These are phyloP conservation scores for Tragelaphus strepsiceros DNA, from an alignment of 2,113 vertebrate species.

Conservation along the genomic window DNA sequence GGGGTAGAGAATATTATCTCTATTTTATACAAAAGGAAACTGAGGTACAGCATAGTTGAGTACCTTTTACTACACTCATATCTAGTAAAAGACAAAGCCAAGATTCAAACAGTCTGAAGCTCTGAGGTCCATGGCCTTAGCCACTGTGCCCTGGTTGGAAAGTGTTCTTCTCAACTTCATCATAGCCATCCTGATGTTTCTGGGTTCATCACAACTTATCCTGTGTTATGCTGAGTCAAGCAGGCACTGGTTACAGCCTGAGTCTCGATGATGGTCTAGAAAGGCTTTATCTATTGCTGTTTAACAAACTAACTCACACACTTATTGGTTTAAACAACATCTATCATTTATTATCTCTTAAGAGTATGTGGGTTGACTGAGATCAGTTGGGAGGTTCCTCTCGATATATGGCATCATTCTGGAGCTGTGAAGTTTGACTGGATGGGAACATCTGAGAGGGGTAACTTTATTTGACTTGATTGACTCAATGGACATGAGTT, in stretches of 20 bases:
- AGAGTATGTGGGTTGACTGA: neutral
- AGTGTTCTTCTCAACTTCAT: neutral
- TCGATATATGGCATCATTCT: no score
- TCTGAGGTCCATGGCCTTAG: neutral
- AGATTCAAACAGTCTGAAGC: neutral
- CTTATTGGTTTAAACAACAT: neutral
- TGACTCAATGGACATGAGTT: neutral
- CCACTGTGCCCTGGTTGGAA: neutral
- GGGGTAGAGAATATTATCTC: neutral
- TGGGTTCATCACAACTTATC: neutral
- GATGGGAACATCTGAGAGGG: no score
- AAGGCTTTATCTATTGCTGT: neutral
- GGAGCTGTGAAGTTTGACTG: neutral
- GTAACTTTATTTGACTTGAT: neutral
- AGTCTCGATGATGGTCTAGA: neutral
- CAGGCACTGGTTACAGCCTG: neutral
- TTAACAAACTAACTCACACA: neutral
- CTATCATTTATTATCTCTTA: neutral
- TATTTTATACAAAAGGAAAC: constrained; percentile 3
- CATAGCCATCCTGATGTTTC: neutral
- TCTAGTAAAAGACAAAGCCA: neutral
- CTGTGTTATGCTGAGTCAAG: neutral
- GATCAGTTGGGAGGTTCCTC: neutral
- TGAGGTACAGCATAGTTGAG: neutral
- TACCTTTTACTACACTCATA: neutral